Percentiles rank a stretch among this genome's conserved stretches.
Conservation (phyloP, 2,113 vertebrate species). For the Bubo blakistoni region DNA sequence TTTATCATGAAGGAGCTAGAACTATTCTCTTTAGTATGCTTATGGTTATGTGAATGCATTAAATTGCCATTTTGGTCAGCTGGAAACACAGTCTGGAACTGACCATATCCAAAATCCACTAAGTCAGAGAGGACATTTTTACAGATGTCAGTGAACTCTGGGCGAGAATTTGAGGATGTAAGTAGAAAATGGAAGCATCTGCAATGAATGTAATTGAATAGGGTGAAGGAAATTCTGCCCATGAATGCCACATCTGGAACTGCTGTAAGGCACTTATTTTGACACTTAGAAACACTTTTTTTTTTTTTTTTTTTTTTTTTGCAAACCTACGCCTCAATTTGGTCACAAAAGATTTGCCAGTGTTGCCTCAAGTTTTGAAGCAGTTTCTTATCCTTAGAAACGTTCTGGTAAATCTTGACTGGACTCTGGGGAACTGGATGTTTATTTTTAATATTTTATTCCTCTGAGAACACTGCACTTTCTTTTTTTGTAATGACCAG, state of each 20-base stretch:
- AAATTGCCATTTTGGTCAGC: not conserved
- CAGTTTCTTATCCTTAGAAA: not conserved
- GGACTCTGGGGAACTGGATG: not conserved
- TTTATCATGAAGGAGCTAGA: not conserved
- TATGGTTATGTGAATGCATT: not conserved
- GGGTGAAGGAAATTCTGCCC: not conserved
- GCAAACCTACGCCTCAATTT: not conserved
- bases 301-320: not conserved
- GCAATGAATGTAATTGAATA: not conserved
- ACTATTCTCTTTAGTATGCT: not conserved
- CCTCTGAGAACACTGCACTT: not conserved
- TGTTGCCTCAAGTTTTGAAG: not conserved
- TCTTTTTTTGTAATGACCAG: not conserved
- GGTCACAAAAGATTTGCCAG: not conserved
- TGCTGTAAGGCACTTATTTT: not conserved
- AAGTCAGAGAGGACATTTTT: not conserved
- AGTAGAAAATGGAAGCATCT: not conserved
- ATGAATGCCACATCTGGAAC: not conserved
- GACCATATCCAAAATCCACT: not conserved
- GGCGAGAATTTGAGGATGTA: not conserved
- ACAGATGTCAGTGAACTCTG: not conserved
- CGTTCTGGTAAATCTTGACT: not conserved
- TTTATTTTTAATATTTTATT: not conserved
- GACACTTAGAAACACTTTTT: not conserved
- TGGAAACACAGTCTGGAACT: not conserved